Percentiles rank a stretch among this genome's conserved stretches.
Conservation (phyloP, 2,888 invertebrate species). For the Ophion costatus region DNA sequence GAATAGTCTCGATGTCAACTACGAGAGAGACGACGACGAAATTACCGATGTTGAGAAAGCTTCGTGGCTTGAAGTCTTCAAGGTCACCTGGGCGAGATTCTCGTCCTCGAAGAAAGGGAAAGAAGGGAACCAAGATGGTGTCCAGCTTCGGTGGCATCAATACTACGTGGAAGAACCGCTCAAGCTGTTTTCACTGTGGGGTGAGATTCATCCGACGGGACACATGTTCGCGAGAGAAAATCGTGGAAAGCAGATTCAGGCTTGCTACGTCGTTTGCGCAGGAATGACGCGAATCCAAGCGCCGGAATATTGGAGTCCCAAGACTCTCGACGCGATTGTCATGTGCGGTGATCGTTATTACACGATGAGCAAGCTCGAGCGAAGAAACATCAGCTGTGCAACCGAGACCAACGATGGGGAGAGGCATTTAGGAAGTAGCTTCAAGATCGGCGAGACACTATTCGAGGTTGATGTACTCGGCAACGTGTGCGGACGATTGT, state of each 20-base stretch:
- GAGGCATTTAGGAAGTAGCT: slow-evolving; percentile 70
- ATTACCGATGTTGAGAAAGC: slow-evolving; percentile 69
- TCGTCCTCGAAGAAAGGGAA: slow-evolving; percentile 42
- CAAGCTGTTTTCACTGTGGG: slow-evolving; percentile 89
- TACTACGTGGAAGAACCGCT: slow-evolving; percentile 89
- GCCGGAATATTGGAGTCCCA: slow-evolving; percentile 79
- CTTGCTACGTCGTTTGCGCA: slow-evolving; percentile 85
- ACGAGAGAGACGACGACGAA: slow-evolving; percentile 42
- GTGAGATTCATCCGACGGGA: slow-evolving; percentile 87
- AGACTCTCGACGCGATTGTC: slow-evolving; percentile 77
- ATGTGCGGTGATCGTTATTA: slow-evolving; percentile 79
- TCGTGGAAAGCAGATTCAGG: slow-evolving; percentile 88
- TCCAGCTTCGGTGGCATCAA: slow-evolving; percentile 85
- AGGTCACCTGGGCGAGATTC: slow-evolving; percentile 73
- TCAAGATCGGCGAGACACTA: slow-evolving; percentile 75
- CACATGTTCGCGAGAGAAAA: slow-evolving; percentile 84
- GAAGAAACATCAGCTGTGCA: slow-evolving; percentile 56
- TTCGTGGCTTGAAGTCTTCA: slow-evolving; percentile 72
- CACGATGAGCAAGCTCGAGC: slow-evolving; percentile 72
- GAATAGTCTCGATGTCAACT: slow-evolving; percentile 16
- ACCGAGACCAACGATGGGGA: slow-evolving; percentile 66
- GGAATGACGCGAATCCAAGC: slow-evolving; percentile 79
- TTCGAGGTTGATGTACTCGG: slow-evolving; percentile 74
- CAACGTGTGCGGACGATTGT: slow-evolving; percentile 73
- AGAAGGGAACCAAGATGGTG: slow-evolving; percentile 21